Conservation (phyloP, 2,888 invertebrate species). For the Atrina japonica region DNA sequence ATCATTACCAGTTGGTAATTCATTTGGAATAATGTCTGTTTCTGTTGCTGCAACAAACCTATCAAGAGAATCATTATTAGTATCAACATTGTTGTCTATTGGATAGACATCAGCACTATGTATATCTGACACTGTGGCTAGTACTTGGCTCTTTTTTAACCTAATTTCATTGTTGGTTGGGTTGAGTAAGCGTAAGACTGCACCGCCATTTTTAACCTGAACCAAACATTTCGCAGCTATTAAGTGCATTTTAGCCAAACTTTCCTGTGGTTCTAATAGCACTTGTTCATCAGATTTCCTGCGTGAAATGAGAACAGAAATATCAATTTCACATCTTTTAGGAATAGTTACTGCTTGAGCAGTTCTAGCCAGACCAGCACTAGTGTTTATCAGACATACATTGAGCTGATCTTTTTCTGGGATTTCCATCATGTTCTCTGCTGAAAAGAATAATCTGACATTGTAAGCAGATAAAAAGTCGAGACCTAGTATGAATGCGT, state of each 20-base stretch:
- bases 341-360: slow-evolving; percentile 2
- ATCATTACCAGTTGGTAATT: too few species aligned
- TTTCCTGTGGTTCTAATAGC: slow-evolving; percentile 12
- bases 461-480: slow-evolving; percentile 23
- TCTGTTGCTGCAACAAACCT: too few species aligned
- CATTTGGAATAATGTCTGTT: too few species aligned
- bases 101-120: background rate
- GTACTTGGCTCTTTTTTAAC: background rate
- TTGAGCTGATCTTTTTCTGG: background rate
- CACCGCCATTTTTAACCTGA: slow-evolving; percentile 9
- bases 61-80: background rate
- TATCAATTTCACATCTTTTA: background rate
- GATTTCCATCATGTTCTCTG: background rate
- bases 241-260: slow-evolving; percentile 3
- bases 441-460: slow-evolving; percentile 2
- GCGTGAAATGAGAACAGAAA: slow-evolving; percentile 7
- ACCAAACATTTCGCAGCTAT: slow-evolving; percentile 18
- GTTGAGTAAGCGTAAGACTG: slow-evolving; percentile 6
- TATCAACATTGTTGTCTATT: too few species aligned
- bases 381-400: background rate
- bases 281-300: slow-evolving; percentile 8
- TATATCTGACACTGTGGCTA: slow-evolving; percentile 7
- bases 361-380: background rate
- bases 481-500: slow-evolving; percentile 27
- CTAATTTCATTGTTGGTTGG: slow-evolving; percentile 7